Evolutionary conservation across 2,888 invertebrate genomes (phyloP).

Genomic region (Aleiodes testaceus): DNA sequence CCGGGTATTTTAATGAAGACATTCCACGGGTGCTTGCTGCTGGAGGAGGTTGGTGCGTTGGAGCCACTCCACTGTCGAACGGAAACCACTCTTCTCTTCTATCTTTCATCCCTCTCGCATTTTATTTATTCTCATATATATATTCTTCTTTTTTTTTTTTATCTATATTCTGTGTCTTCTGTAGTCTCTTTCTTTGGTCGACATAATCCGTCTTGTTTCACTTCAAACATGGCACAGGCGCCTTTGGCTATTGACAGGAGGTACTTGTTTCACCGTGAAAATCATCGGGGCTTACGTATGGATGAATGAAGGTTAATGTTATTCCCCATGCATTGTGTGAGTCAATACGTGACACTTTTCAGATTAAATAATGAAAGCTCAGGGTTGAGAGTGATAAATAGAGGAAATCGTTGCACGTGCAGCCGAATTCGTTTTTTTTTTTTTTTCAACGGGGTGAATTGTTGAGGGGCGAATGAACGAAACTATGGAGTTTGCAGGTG

Average conservation of each 20-base stretch:
- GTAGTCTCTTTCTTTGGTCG: slow-evolving; percentile 7
- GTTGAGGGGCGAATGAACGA: not conserved
- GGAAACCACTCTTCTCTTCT: slow-evolving; percentile 43
- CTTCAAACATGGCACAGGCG: slow-evolving; percentile 12
- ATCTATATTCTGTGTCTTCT: slow-evolving; percentile 12
- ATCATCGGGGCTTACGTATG: not conserved
- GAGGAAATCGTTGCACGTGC: slow-evolving; percentile 49
- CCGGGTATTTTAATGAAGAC: slow-evolving; percentile 69
- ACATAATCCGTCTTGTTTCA: slow-evolving; percentile 31
- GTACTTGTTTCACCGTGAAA: not conserved
- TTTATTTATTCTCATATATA: slow-evolving; percentile 2
- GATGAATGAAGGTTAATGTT: slow-evolving; percentile 20
- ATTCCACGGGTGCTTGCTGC: slow-evolving; percentile 64
- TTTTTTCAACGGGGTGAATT: not conserved
- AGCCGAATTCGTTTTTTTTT: not conserved
- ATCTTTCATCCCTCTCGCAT: slow-evolving; percentile 28
- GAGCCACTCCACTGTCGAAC: slow-evolving; percentile 23
- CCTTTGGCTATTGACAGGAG: slow-evolving; percentile 12
- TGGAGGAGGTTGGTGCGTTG: slow-evolving; percentile 32
- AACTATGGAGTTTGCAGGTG: slow-evolving; percentile 29
- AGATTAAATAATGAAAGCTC: slow-evolving; percentile 34
- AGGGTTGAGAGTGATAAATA: slow-evolving; percentile 35
- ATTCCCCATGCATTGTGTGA: not conserved
- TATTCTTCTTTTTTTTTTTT: slow-evolving; percentile 21
- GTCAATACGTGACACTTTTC: slow-evolving; percentile 21